phyloP scores from a whole-genome alignment of 2,888 invertebrate genomes.

The Orchestes rusci region DNA sequence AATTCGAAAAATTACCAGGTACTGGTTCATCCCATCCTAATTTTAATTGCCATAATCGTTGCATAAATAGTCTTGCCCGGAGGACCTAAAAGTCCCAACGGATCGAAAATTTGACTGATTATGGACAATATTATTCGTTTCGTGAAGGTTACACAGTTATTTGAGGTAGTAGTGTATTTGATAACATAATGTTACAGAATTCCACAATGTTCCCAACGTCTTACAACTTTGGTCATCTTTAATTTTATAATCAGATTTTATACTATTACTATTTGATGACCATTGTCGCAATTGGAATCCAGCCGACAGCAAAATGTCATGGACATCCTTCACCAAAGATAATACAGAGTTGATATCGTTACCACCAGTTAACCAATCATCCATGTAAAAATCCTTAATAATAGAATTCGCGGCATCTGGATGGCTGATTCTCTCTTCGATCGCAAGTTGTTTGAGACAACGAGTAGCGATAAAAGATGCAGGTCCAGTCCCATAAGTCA shows the following conservation, averaged over 20 bases:
- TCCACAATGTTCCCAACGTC: neutral
- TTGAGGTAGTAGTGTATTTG: no score
- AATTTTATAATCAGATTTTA: neutral
- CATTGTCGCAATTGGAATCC: no score
- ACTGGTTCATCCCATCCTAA: conserved; percentile 1
- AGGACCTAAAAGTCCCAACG: conserved; percentile 4
- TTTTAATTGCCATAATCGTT: conserved; percentile 2
- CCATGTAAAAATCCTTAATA: neutral
- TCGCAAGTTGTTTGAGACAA: conserved; percentile 1
- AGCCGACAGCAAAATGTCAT: no score
- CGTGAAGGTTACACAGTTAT: conserved; percentile 1
- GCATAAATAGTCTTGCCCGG: neutral
- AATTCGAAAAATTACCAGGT: neutral
- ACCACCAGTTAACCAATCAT: neutral
- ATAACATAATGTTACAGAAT: no score
- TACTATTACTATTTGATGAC: neutral
- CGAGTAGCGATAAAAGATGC: conserved; percentile 5
- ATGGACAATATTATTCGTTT: neutral
- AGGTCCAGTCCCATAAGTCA: conserved; percentile 7
- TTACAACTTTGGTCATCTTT: neutral
- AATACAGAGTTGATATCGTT: no score
- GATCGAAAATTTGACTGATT: conserved; percentile 4
- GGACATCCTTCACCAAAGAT: no score
- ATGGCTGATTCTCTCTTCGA: neutral
- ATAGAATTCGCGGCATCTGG: neutral